A percentile compares a stretch with the other conserved stretches of the same genome.
Evolutionary conservation across 2,888 invertebrate genomes (phyloP).

Genomic region (Glomeris marginata): DNA sequence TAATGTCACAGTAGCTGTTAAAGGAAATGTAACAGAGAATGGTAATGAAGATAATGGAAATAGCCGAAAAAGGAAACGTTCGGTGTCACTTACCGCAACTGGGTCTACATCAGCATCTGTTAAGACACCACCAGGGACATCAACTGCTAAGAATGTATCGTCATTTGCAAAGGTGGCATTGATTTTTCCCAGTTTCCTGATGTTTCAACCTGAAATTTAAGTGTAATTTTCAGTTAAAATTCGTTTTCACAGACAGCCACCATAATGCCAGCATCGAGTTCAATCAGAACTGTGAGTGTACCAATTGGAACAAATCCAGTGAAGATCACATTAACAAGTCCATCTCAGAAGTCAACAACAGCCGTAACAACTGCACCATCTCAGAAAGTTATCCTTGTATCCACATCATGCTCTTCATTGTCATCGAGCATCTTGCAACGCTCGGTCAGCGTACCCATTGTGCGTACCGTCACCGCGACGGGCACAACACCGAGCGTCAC

Average conservation of each 20-base stretch:
- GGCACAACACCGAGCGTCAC: constrained; percentile 7
- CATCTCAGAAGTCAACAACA: constrained; percentile 1
- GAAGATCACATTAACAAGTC: constrained; percentile 10
- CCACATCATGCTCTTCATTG: constrained; percentile 10
- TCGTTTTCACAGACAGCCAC: background rate
- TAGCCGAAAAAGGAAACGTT: too few relatives aligned
- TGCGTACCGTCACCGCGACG: constrained; percentile 13
- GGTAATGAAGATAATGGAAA: too few relatives aligned
- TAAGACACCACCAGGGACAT: too few relatives aligned
- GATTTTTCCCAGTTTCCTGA: too few relatives aligned
- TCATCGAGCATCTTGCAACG: constrained; percentile 14
- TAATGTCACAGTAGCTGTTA: too few relatives aligned
- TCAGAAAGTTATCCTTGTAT: constrained; percentile 14
- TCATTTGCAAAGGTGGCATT: too few relatives aligned
- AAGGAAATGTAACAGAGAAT: too few relatives aligned
- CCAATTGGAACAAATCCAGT: constrained; percentile 12
- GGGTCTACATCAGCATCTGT: too few relatives aligned
- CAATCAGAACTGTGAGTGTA: constrained; percentile 8
- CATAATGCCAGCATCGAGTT: background rate
- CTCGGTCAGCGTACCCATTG: constrained; percentile 12
- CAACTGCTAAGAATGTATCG: too few relatives aligned
- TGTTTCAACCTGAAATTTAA: too few relatives aligned
- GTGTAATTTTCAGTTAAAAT: too few relatives aligned
- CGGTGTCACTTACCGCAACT: too few relatives aligned
- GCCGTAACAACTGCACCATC: constrained; percentile 5